Base-by-base conservation (phyloP, 2,797 vertebrate genomes). In the Neosalanx taihuensis region DNA sequence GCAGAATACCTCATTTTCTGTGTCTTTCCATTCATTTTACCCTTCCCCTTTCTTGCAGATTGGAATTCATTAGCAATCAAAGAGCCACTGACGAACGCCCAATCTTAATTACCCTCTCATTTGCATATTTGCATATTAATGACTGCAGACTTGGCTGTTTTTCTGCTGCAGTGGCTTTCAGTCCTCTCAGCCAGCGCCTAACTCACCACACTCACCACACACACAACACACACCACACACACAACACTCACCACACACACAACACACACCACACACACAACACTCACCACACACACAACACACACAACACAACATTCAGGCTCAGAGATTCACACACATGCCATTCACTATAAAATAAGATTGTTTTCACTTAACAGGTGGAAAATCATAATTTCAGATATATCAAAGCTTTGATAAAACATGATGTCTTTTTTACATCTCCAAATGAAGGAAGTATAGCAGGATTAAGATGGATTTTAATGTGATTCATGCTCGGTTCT, bases 111-210 rank as follows among this genome's bases (percentile, higher is more conserved):
- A 95, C 92, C 91, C 90, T 81, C 91, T 93, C 79, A 95, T 98
- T 98, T 98, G 94, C 95, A 98, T 98, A 93, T 95, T 94, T 96
- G 95, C 95, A 96, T 96, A 94, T 95, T 96, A 96, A 97, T 95
- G 93, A 94, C 81, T 92, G 92, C 93, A 94, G 93, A 95, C 87
- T 91, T 92, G 86, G 90, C 87, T 81, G 85, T 91, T 91, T 91
- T 88, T 89, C 84, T 92, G 87, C 91, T 88, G 91, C 92, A 91
- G 90, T 84, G 83, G 81, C 72, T 80, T 79, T 88, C 80, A 81
- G 78, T 70, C 76, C 72, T 84, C 75, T 81, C 72, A 71, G 82
- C 13, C 67, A 4, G 78, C 84, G 78, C 33, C 69, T 79, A 69
- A 59, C 68, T 30, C 23, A 73, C 72, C 15, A 20, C 31, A 30